Conservation (phyloP, 2,797 vertebrate genomes). For the Hyperoplus lanceolatus region DNA sequence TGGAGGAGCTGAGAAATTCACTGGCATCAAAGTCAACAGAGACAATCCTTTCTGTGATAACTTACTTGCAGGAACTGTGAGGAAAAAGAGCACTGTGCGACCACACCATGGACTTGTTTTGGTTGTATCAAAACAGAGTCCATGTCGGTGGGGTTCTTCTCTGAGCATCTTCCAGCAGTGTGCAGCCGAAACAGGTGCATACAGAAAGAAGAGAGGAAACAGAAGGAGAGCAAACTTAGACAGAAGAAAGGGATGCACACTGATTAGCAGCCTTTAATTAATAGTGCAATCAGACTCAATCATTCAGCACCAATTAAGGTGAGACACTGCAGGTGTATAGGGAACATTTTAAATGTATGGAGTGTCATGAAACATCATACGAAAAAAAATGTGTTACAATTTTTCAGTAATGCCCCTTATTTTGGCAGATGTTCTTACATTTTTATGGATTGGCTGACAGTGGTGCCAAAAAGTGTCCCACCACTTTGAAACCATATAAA, state of each 20-base stretch:
- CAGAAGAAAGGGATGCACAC: neutral
- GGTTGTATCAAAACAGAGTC: conserved; percentile 17
- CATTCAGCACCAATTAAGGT: neutral
- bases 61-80: conserved; percentile 26
- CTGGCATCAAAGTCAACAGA: conserved; percentile 44
- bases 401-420: too few species aligned
- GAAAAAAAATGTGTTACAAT: too few species aligned
- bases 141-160: neutral
- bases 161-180: neutral
- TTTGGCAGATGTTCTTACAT: too few species aligned
- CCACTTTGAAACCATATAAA: too few species aligned
- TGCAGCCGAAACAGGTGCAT: conserved; percentile 10
- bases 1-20: neutral
- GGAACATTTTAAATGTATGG: too few species aligned
- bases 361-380: too few species aligned
- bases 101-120: neutral
- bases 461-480: too few species aligned
- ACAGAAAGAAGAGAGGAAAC: neutral
- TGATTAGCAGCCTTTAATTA: neutral
- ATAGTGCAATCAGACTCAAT: neutral
- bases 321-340: neutral
- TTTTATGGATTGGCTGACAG: too few species aligned
- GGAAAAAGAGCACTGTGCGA: conserved; percentile 2
- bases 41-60: conserved; percentile 31
- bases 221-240: neutral